Evolutionary conservation across 1,140 invertebrate species (phyloP), one percentile per base, ranked within the genome.

Genomic region (Phocides pigmalion): DNA sequence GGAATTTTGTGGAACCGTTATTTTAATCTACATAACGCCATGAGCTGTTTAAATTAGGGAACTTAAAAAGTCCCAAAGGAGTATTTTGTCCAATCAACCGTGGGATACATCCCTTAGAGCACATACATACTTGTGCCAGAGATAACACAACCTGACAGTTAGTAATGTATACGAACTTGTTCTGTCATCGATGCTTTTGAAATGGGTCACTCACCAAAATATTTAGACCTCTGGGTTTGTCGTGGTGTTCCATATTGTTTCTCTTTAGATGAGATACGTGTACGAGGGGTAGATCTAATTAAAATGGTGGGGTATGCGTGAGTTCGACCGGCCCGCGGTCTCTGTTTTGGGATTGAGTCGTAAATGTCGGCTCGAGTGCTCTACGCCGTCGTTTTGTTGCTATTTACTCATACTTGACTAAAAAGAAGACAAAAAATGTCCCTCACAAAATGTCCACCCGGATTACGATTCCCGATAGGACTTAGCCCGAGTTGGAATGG

Each of bases 261-360:
- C 15, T 28, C 19, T 39, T 44, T 59, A 39, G 59, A 56, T 59
- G 20, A 62, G 20, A 68, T 14, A 41, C 25, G 32, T 42, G 64
- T 47, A 50, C 46, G 50, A 51, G 70, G 66, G 72, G 73, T 53
- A 78, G 84, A 25, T 75, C 84, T 76, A 58, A 79, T 79, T 87
- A 79, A 77, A 74, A 66, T 83, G 82, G 86, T 77, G 66, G 64
- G 67, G 66, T 74, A 78, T 67, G 71, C 66, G 76, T 68, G 73
- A 79, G 80, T 74, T 80, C 72, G 68, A 66, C 69, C 76, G 70
- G 69, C 65, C 66, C 65, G 73, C 81, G 78, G 77, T 76, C 70
- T 76, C 73, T 81, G 87, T 80, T 85, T 86, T 80, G 73, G 78
- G 81, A 90, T 90, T 87, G 82, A 90, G 88, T 88, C 86, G 84